Base-by-base conservation (phyloP, 1,140 invertebrate species). In the Diorhabda carinulata region DNA sequence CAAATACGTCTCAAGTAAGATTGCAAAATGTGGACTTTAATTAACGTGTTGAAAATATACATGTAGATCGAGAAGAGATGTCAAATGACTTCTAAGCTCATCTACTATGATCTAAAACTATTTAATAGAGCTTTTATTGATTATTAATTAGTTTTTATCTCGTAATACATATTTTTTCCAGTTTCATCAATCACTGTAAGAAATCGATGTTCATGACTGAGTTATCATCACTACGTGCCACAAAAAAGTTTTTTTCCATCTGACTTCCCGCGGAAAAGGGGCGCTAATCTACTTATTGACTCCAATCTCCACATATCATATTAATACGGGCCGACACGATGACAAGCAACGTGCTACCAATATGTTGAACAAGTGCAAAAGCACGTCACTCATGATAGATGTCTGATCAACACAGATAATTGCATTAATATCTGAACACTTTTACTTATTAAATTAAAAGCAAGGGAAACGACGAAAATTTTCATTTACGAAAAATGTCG, bases 401-500 rank as follows among this genome's bases (percentile, higher is more conserved):
- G 72, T 70, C 72, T 64, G 56, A 62, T 58, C 47, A 43, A 57
- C 61, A 57, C 44, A 67, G 68, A 66, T 68, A 70, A 73, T 73
- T 56, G 70, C 69, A 73, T 73, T 73, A 73, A 73, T 73, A 70
- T 73, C 67, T 58, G 64, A 68, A 70, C 72, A 73, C 72, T 52
- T 73, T 70, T 73, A 73, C 72, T 73, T 73, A 73, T 73, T 68
- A 70, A 73, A 73, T 73, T 73, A 70, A 68, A 70, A 64, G 68
- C 25, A 64, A 70, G 71, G 66, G 68, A 60, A 47, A 59, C 6
- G n/a, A 43, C 41, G 56, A 43, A 44, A 65, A 40, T 64, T 62
- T 64, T 61, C 67, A 61, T 63, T 52, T 42, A 52, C 47, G 25
- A 25, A 25, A 25, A 25, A 25, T 25, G 25, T 25, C 25, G 25